Evolutionary conservation across 2,888 invertebrate genomes (phyloP).

Genomic region (Lithosia quadra): DNA sequence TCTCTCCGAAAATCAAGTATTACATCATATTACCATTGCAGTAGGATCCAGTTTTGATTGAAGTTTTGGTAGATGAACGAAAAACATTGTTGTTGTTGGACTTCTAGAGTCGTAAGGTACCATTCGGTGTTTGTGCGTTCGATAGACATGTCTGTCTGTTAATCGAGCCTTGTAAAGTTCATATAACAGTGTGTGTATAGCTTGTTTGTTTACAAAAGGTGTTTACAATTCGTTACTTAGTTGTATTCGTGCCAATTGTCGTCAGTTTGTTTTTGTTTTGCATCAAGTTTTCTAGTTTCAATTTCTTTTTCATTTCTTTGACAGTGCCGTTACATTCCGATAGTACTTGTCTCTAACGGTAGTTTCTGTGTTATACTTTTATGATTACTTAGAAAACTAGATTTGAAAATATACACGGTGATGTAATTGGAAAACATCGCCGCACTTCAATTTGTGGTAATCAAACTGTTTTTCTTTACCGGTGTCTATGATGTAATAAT

Average conservation of each 20-base stretch:
- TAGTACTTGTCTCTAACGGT: slow-evolving; percentile 2
- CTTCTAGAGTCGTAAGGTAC: slow-evolving; percentile 54
- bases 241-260: slow-evolving; percentile 26
- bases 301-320: slow-evolving; percentile 12
- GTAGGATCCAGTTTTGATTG: slow-evolving; percentile 36
- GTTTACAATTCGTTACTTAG: slow-evolving; percentile 21
- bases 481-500: slow-evolving; percentile 12
- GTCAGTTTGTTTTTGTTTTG: slow-evolving; percentile 23
- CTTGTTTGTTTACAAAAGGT: slow-evolving; percentile 31
- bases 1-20: slow-evolving; percentile 13
- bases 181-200: slow-evolving; percentile 13
- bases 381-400: not conserved
- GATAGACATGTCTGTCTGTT: slow-evolving; percentile 44
- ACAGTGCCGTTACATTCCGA: slow-evolving; percentile 11
- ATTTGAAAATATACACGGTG: not conserved
- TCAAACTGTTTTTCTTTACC: not conserved
- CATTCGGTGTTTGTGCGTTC: slow-evolving; percentile 61
- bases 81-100: slow-evolving; percentile 28
- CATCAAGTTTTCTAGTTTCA: slow-evolving; percentile 11
- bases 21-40: slow-evolving; percentile 11
- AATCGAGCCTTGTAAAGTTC: slow-evolving; percentile 14
- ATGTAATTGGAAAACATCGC: slow-evolving; percentile 11
- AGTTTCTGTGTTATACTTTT: slow-evolving; percentile 9
- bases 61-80: slow-evolving; percentile 10
- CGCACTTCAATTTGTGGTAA: slow-evolving; percentile 11